Base-by-base conservation (phyloP, 2,888 invertebrate genomes). In the Folsomia manolachei region DNA sequence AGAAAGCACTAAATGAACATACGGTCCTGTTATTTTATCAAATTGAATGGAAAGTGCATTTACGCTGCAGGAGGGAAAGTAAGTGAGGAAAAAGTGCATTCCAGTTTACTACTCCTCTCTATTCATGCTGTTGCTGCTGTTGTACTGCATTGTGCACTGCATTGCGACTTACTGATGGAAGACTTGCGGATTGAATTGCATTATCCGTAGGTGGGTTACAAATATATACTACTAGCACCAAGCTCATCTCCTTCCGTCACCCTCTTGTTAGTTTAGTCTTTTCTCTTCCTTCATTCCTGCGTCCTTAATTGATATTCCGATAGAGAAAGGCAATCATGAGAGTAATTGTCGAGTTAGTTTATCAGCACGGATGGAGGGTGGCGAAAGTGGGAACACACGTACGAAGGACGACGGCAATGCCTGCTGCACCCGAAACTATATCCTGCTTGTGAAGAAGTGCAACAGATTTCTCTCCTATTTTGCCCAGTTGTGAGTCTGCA, bases 231-330 rank as follows among this genome's bases (percentile, higher is more conserved):
- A n/a, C n/a, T n/a, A n/a, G n/a, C n/a, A n/a, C n/a, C n/a, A n/a
- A n/a, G n/a, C n/a, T n/a, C n/a, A n/a, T n/a, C n/a, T n/a, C 7
- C 14, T 39, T 39, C 39, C 7, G 39, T 39, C 39, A 4, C 14
- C 39, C 39, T 39, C 39, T n/a, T n/a, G n/a, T n/a, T n/a, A n/a
- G n/a, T n/a, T n/a, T n/a, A n/a, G 14, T 39, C 39, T 39, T 14
- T 39, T 39, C 39, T 39, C 39, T 14, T 9, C 7, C 39, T 39
- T 14, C 39, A 9, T 14, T 39, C 14, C 39, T 4, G 7, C 39
- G 14, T 24, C 52, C 52, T 66, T 66, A 66, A 66, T 66, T 66
- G 65, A 66, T 66, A 66, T 66, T 66, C 65, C n/a, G 65, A 66
- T 27, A 64, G 64, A 27, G 64, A 39, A 63, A 27, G 27, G 65